A percentile compares a stretch with the other conserved stretches of the same genome.
Conservation (phyloP, 2,888 invertebrate genomes). For the Callyntrura sp. region DNA sequence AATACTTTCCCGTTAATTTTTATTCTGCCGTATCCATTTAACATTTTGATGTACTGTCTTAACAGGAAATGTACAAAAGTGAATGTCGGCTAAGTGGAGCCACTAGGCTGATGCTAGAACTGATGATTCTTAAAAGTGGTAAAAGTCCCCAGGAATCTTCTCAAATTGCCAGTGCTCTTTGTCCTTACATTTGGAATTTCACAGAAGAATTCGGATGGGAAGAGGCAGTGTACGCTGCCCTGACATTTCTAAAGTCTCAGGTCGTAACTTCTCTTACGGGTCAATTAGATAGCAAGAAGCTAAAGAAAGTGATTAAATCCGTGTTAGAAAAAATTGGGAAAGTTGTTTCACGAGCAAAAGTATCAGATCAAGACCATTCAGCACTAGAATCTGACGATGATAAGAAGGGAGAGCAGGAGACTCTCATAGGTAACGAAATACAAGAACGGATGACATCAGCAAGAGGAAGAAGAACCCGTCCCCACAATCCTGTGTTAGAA, state of each 20-base stretch:
- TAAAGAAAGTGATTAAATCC: constrained; percentile 82
- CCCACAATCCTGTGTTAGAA: constrained; percentile 78
- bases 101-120: constrained; percentile 85
- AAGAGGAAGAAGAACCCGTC: constrained; percentile 77
- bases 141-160: constrained; percentile 85
- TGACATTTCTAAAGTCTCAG: constrained; percentile 82
- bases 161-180: constrained; percentile 85
- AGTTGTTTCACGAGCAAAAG: not conserved
- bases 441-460: constrained; percentile 83
- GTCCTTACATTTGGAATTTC: constrained; percentile 85
- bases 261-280: constrained; percentile 76
- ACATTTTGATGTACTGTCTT: too few species aligned
- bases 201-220: constrained; percentile 85
- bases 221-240: constrained; percentile 80
- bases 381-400: not conserved
- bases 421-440: constrained; percentile 83
- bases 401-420: constrained; percentile 76
- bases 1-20: too few species aligned
- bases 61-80: constrained; percentile 84
- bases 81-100: constrained; percentile 85
- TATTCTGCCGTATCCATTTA: too few species aligned
- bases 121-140: constrained; percentile 85
- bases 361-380: not conserved
- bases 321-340: constrained; percentile 82
- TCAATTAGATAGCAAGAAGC: constrained; percentile 80